phyloP scores from a whole-genome alignment of 2,797 vertebrate species.

The Pempheris klunzingeri region DNA sequence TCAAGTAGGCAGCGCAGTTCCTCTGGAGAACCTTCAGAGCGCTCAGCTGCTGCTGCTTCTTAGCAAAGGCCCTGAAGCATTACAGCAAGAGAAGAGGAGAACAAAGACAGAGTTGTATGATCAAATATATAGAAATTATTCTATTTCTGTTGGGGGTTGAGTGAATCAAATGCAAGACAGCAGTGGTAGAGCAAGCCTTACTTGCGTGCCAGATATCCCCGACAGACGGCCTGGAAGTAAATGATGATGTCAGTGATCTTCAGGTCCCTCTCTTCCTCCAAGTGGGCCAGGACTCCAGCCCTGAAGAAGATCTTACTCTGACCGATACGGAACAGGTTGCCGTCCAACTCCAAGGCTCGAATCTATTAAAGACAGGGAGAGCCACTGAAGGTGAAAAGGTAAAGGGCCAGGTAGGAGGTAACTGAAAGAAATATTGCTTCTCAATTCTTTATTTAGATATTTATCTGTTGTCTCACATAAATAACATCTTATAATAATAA shows the following conservation, averaged over 20 bases:
- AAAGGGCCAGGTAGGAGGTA: not conserved
- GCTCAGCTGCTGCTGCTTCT: conserved; percentile 98
- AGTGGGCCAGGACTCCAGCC: conserved; percentile 95
- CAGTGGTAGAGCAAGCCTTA: conserved; percentile 70
- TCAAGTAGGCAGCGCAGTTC: conserved; percentile 96
- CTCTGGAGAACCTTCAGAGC: conserved; percentile 97
- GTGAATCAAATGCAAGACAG: not conserved
- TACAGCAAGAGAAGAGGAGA: conserved; percentile 6
- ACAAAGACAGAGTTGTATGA: not conserved
- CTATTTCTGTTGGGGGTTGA: not conserved
- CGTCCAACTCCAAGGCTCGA: conserved; percentile 93
- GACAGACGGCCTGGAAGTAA: conserved; percentile 97
- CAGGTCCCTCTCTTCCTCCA: conserved; percentile 97
- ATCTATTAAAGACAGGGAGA: conserved; percentile 84
- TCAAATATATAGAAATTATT: not conserved
- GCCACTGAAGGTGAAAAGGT: not conserved
- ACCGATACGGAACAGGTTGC: conserved; percentile 96
- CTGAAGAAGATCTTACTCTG: conserved; percentile 99
- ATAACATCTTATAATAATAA: not conserved
- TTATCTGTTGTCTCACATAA: not conserved
- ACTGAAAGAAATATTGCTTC: not conserved
- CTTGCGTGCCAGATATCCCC: conserved; percentile 98
- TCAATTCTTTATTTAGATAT: not conserved
- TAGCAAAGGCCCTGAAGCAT: conserved; percentile 92
- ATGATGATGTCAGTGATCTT: conserved; percentile 99